Conservation (phyloP, 2,113 vertebrate genomes). For the rat (Rattus norvegicus) region DNA sequence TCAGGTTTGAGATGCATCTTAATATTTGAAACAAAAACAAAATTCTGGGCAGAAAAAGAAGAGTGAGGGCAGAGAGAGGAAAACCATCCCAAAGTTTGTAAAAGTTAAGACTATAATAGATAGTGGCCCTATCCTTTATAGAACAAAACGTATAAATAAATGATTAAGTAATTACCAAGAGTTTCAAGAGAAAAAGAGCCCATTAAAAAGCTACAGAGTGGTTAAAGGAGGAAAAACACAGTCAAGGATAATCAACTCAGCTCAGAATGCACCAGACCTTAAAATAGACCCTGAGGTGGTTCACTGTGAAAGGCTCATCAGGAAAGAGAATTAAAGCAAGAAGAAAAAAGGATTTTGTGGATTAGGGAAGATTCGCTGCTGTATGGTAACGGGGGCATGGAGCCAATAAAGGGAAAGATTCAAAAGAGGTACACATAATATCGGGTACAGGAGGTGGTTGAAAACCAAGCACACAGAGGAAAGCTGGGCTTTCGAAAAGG, state of each 20-base stretch:
- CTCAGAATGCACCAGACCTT: neutral
- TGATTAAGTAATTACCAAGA: slow-evolving; percentile 24
- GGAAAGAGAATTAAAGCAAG: neutral
- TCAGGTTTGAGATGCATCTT: neutral
- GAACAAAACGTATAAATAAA: neutral
- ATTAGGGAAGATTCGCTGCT: neutral
- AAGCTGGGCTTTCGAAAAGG: neutral
- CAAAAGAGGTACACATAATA: neutral
- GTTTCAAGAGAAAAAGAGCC: neutral
- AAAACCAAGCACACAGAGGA: neutral
- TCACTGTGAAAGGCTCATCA: neutral
- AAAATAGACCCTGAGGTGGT: neutral
- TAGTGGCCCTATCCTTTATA: neutral
- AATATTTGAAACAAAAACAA: slow-evolving; percentile 40
- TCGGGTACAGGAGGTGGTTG: neutral
- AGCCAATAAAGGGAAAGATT: neutral
- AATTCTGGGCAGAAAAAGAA: slow-evolving; percentile 25
- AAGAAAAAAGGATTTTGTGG: neutral
- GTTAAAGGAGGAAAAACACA: slow-evolving; percentile 32
- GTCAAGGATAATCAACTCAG: neutral
- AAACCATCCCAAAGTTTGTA: neutral
- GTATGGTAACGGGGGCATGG: neutral
- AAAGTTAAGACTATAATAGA: neutral
- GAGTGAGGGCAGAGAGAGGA: neutral
- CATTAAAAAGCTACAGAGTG: neutral